A percentile compares a stretch with the other conserved stretches of the same genome.
phyloP scores from a whole-genome alignment of 2,113 vertebrate species.

The Entelurus aequoreus region DNA sequence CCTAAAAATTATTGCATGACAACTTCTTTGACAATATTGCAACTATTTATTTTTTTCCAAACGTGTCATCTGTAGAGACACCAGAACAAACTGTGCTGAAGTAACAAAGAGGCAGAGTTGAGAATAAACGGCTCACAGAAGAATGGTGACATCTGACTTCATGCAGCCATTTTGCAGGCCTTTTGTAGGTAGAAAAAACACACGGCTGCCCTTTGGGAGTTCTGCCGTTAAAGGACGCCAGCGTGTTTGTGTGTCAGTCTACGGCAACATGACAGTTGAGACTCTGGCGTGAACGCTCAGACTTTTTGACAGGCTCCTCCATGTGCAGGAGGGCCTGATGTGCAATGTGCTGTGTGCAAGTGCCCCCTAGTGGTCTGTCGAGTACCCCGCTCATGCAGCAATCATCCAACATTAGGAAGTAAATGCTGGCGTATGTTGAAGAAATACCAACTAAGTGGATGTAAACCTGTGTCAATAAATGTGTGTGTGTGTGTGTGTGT shows the following conservation, averaged over 20 bases:
- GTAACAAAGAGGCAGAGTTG: too few species aligned
- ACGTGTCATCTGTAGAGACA: too few species aligned
- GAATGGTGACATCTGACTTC: too few species aligned
- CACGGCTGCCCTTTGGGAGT: too few species aligned
- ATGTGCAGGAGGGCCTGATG: slow-evolving; percentile 6
- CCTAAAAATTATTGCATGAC: too few species aligned
- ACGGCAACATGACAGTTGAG: slow-evolving; percentile 17
- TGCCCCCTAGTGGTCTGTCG: slow-evolving; percentile 65
- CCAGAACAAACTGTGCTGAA: too few species aligned
- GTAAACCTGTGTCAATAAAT: slow-evolving; percentile 11
- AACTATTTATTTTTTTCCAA: too few species aligned
- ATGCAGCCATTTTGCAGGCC: too few species aligned
- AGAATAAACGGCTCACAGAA: too few species aligned
- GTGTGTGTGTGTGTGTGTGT: neutral
- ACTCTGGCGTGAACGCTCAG: slow-evolving; percentile 22
- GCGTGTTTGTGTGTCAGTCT: slow-evolving; percentile 4
- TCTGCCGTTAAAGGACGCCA: neutral
- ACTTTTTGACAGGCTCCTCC: slow-evolving; percentile 21
- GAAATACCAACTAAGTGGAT: neutral
- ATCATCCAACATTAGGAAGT: neutral
- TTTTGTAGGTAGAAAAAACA: too few species aligned
- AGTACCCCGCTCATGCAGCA: slow-evolving; percentile 8
- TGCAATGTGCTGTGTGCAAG: slow-evolving; percentile 56
- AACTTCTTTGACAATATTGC: too few species aligned
- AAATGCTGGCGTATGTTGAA: neutral